Base-by-base conservation (phyloP, 2,888 invertebrate species). In the Rambutsinella grinnellia region DNA sequence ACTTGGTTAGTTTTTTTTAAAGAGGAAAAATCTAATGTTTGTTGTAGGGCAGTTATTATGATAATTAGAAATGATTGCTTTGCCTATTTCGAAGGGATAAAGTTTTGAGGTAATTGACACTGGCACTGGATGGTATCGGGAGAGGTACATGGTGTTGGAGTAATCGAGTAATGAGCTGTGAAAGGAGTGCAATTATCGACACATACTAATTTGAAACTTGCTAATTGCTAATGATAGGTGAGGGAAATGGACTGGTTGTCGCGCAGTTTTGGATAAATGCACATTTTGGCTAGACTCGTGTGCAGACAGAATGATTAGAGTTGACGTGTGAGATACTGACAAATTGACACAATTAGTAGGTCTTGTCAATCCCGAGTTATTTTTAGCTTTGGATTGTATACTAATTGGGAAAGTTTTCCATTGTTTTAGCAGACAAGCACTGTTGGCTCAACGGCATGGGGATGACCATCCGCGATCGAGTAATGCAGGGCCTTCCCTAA, bases 401-500 rank as follows among this genome's bases (percentile, higher is more conserved):
- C n/a, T n/a, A n/a, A n/a, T n/a, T n/a, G n/a, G n/a, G n/a, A n/a
- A n/a, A 8, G 36, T 36, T 36, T 36, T 36, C 6, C 36, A 36
- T 75, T 81, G 70, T 87, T 91, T 88, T 92, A 93, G 94, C 77
- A 82, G 85, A 89, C 93, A 94, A 88, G 93, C 93, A 85, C 87
- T 87, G 81, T 83, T 87, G 85, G 85, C 89, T 60, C 88, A 87
- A 84, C 88, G 87, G 81, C 87, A 87, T 74, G 85, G 86, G 72
- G 85, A 85, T 82, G 85, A 85, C 60, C 85, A 85, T 79, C 78
- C 72, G 24, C 80, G 82, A 62, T 82, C 84, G 26, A 79, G 81
- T 57, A 79, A 81, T 58, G 77, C 82, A 24, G 84, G 84, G 51
- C 80, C 82, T 23, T 83, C 82, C 27, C 74, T 82, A 70, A 80